Evolutionary conservation across 37 sponge, comb jelly and placozoan species (phyloP).

Genomic region (Halisarca cf. caerulea): DNA sequence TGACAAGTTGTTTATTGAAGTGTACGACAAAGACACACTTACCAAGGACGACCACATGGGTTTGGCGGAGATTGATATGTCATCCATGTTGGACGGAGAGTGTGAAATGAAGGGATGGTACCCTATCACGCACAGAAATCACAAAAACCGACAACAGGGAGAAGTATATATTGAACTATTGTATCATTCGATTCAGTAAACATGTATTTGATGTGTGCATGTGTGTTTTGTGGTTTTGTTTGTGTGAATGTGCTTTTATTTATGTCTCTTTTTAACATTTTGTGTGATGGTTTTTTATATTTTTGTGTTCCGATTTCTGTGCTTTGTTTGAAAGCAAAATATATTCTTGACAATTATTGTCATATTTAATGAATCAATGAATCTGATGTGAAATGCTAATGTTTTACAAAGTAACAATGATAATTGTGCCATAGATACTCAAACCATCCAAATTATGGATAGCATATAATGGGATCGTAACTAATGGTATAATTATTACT

Average conservation of each 20-base stretch:
- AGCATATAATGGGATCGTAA: no score
- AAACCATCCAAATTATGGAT: no score
- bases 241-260: constrained; percentile 1
- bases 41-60: constrained; percentile 85
- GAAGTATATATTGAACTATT: constrained; percentile 38
- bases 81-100: constrained; percentile 29
- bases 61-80: constrained; percentile 38
- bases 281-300: no score
- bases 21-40: constrained; percentile 77
- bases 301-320: no score
- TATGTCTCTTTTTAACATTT: no score
- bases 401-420: no score
- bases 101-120: constrained; percentile 50
- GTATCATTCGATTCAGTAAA: not conserved
- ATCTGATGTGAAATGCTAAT: no score
- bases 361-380: no score
- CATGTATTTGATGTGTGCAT: not conserved
- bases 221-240: not conserved
- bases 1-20: constrained; percentile 57
- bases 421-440: no score
- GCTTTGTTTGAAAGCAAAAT: no score
- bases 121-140: constrained; percentile 66
- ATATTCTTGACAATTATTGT: no score
- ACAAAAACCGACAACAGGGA: constrained; percentile 64
- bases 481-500: no score